Evolutionary conservation across 2,113 vertebrate genomes (phyloP), one percentile per base, ranked within the genome.

Genomic region (Mastomys coucha): DNA sequence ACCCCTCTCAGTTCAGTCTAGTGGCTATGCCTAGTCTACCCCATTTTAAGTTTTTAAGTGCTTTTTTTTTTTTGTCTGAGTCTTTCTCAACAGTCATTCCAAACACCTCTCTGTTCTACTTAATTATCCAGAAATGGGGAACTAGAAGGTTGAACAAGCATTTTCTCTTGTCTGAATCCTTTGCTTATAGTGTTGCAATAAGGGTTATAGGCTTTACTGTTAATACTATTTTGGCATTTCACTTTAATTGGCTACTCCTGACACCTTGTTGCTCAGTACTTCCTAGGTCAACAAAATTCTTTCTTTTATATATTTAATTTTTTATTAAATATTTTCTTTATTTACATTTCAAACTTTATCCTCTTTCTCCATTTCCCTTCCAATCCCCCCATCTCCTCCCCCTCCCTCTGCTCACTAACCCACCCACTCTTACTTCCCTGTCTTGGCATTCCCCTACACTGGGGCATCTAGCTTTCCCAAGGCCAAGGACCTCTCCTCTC

Each of bases 211-310:
- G 78, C 53, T 80, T 92, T 85, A 78, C 70, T 87, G 42, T 60
- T 89, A 39, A 75, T 92, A 94, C 22, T 31, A 49, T 56, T 96
- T 85, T 51, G 63, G 53, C 22, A 56, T 72, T 65, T 89, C 85
- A 31, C 42, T 94, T 89, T 56, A 92, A 85, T 72, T 16, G 0
- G 72, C 26, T 91, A 36, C 14, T 63, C 14, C 33, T 31, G 77
- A 78, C 24, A 88, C 77, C 28, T 94, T 78, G 51, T 45, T 77
- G 85, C 24, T 63, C 36, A 70, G 42, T 20, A 86, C 22, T 89
- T 33, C 45, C 51, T 49, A 85, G 70, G 12, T 85, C 65, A 73
- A 53, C 63, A 80, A 63, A 94, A 65, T 65, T 89, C 26, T 45
- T 45, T 45, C 45, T 45, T 45, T 45, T 45, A 45, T 45, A 45